These are phyloP conservation scores for Alcedo quadribrachys DNA, from an alignment of 2,797 vertebrate genomes.

Conservation along the genomic window DNA sequence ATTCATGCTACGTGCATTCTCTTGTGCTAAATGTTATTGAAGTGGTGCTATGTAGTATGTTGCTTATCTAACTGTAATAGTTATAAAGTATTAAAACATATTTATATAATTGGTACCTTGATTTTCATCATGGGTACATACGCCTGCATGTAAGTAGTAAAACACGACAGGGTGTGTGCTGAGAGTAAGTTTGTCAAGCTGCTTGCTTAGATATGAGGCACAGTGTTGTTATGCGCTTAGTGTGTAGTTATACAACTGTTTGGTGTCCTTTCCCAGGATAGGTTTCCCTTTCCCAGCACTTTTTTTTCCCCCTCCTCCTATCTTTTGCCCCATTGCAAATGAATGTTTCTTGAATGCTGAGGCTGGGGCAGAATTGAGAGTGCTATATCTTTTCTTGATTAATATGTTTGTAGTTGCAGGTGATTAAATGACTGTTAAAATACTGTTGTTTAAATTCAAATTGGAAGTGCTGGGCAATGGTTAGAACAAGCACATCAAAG, in stretches of 20 bases:
- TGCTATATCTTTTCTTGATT: not conserved
- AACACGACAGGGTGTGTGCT: not conserved
- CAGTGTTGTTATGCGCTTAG: not conserved
- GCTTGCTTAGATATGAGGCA: not conserved
- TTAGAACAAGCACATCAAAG: not conserved
- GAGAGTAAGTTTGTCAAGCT: not conserved
- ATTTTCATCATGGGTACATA: not conserved
- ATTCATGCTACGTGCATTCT: not conserved
- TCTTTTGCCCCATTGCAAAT: not conserved
- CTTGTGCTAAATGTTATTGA: not conserved
- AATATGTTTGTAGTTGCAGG: not conserved
- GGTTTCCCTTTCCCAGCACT: not conserved
- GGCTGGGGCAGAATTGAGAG: not conserved
- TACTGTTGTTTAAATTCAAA: not conserved
- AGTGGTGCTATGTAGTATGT: not conserved
- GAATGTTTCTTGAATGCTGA: not conserved
- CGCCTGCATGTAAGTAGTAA: not conserved
- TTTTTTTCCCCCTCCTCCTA: accelerated
- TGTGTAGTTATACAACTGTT: not conserved
- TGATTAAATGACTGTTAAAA: not conserved
- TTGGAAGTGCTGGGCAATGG: not conserved
- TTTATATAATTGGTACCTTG: not conserved
- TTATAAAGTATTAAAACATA: slow-evolving; percentile 15
- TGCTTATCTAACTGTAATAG: not conserved
- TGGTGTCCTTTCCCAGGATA: not conserved